Evolutionary conservation across 1,140 invertebrate genomes (phyloP).

Genomic region (Heterodera carotae): DNA sequence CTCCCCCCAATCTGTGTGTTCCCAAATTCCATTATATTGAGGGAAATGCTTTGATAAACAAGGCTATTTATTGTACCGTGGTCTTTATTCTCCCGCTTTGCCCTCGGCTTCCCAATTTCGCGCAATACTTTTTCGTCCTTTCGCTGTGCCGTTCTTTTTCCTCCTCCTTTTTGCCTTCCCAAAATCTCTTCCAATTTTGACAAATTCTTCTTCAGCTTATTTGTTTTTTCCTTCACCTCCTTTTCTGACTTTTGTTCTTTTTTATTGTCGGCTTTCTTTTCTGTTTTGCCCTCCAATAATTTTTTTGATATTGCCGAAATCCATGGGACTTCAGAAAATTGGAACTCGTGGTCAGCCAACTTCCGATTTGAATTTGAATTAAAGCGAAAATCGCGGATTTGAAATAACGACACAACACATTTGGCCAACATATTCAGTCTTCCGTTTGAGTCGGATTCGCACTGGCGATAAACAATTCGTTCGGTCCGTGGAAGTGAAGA

Average conservation of each 20-base stretch:
- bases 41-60: background rate
- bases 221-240: background rate
- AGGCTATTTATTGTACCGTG: background rate
- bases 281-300: background rate
- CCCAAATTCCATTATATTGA: too few species aligned
- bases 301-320: background rate
- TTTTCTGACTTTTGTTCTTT: background rate
- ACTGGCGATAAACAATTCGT: constrained; percentile 26
- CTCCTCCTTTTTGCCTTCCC: background rate
- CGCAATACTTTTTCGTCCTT: background rate
- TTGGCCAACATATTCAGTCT: constrained; percentile 33
- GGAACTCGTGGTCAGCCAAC: background rate
- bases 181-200: background rate
- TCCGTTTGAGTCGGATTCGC: constrained; percentile 18
- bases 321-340: background rate
- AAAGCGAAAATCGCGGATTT: constrained; percentile 19
- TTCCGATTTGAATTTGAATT: constrained; percentile 13
- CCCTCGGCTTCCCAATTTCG: background rate
- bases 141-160: background rate
- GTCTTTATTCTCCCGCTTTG: constrained; percentile 10
- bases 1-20: too few species aligned
- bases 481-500: constrained; percentile 24
- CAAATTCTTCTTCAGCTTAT: background rate
- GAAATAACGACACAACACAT: constrained; percentile 35
- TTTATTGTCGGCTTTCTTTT: background rate